Evolutionary conservation across 2,113 vertebrate species (phyloP).

Genomic region (Hiodon alosoides): DNA sequence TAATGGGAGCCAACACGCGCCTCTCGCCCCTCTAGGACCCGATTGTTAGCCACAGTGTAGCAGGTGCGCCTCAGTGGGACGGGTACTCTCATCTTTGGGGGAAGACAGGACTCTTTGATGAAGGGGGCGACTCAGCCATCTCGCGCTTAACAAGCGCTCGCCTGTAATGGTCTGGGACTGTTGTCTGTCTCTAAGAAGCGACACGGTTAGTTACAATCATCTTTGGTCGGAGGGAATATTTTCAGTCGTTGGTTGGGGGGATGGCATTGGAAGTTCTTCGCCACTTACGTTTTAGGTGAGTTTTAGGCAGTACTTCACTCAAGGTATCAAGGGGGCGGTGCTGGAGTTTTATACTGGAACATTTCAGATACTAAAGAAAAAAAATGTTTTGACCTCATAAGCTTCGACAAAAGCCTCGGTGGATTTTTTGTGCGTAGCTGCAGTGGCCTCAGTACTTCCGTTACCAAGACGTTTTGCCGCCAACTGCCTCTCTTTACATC

Average conservation of each 20-base stretch:
- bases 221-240: background rate
- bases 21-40: background rate
- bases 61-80: background rate
- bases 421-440: too few species aligned
- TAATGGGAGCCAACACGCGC: background rate
- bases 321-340: too few species aligned
- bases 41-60: background rate
- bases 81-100: background rate
- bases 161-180: background rate
- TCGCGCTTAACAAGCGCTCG: background rate
- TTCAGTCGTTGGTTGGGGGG: background rate
- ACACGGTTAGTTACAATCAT: background rate
- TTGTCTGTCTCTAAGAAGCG: background rate
- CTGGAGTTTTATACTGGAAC: too few species aligned
- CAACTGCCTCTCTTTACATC: too few species aligned
- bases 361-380: too few species aligned
- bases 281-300: too few species aligned
- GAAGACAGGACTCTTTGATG: conserved; percentile 3
- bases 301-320: too few species aligned
- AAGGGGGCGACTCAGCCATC: conserved; percentile 3
- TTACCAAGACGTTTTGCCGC: too few species aligned
- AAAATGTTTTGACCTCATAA: too few species aligned
- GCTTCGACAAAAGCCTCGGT: too few species aligned
- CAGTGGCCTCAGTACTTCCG: too few species aligned
- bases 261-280: too few species aligned